Evolutionary conservation across 53 echinoderm and acorn worm genomes (phyloP), one percentile per base, ranked within the genome.

Genomic region (Hippasteria phrygiana): DNA sequence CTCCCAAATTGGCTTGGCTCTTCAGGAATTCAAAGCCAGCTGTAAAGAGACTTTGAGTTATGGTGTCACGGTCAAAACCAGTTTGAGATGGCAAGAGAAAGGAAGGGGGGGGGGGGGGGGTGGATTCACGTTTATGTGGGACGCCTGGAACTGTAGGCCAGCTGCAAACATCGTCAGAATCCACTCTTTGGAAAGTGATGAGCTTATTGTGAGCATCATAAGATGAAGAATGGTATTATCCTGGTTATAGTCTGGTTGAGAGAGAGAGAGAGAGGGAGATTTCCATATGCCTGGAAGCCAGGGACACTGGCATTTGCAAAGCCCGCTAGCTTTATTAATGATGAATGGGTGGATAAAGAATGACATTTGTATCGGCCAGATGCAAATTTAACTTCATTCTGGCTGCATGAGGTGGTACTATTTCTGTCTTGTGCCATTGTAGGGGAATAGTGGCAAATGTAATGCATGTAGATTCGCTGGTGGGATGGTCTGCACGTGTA

Each of bases 11-110:
- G 56, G 34, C 37, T 55, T 62, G 79, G 56, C 79, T 37, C 79
- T 39, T 62, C 40, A 79, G 59, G 79, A 79, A 79, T 79, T n/a
- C 22, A 20, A 55, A 73, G 53, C 39, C 79, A 79, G 79, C 79
- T 62, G 79, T 35, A 27, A 10, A 27, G 56, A 79, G 59, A 76
- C 62, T 20, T 59, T 53, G 56, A 39, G 36, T 35, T 24, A 79
- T 39, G 36, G 79, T 79, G 56, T 79, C 34, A 56, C 9, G 24
- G 56, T 55, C 62, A 39, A 38, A 37, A 1, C 5, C 67, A 5
- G 14, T 33, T 67, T 59, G n/a, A 9, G 26, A 59, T 22, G 59
- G 34, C 10, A 63, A 63, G 24, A 24, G 29, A 31, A n/a, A 3
- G 22, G 24, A 3, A 63, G 64, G 24, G 24, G 32, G 64, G 64